phyloP scores from a whole-genome alignment of 2,888 invertebrate genomes.

The Macrophya alboannulata region DNA sequence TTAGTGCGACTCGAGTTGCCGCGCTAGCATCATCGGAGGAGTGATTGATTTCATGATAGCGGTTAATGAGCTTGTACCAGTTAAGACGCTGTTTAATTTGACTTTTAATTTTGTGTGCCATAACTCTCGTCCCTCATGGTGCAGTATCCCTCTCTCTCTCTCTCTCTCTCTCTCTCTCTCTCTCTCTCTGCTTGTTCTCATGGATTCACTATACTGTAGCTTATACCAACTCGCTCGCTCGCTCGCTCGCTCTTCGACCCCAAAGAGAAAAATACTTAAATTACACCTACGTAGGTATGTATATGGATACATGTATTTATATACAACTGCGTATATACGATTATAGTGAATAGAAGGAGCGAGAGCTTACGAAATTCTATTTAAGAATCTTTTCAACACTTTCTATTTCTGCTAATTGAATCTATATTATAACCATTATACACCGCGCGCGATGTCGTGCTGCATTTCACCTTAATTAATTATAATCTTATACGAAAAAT shows the following conservation, averaged over 20 bases:
- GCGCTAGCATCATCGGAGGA: conserved; percentile 24
- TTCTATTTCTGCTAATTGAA: conserved; percentile 50
- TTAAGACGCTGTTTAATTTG: conserved; percentile 64
- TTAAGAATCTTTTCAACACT: conserved; percentile 41
- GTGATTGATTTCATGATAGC: conserved; percentile 66
- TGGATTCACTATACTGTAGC: not conserved
- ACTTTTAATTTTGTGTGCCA: conserved; percentile 60
- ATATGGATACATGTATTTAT: not conserved
- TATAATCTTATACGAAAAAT: not conserved
- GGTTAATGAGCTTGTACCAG: conserved; percentile 64
- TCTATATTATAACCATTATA: not conserved
- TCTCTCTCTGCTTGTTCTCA: conserved; percentile 1
- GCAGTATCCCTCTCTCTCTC: not conserved
- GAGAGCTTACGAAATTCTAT: conserved; percentile 28
- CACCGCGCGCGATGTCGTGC: not conserved
- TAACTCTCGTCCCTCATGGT: conserved; percentile 42
- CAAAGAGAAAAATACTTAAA: not conserved
- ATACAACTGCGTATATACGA: not conserved
- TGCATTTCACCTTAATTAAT: conserved; percentile 34
- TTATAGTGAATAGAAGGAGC: not conserved
- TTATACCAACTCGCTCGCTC: not conserved
- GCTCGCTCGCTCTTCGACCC: conserved; percentile 12
- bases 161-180: too few relatives aligned
- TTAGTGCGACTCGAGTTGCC: not conserved
- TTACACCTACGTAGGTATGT: too few relatives aligned